Evolutionary conservation across 2,888 invertebrate species (phyloP), one percentile per base, ranked within the genome.

Genomic region (Argyresthia albistria): DNA sequence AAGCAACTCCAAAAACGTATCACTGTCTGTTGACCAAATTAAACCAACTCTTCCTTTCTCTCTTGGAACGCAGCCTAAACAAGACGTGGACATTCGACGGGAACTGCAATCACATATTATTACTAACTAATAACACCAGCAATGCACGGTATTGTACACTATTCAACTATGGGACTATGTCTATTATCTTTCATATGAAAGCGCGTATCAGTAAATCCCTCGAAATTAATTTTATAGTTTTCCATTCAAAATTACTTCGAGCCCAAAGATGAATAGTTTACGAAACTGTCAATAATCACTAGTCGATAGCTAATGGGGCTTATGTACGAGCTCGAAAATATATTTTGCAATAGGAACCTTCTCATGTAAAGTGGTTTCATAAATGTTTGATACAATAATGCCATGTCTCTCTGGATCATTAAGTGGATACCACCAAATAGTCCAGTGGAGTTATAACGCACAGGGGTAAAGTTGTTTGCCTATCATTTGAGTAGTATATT

Each of bases 21-120:
- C 8, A n/a, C 10, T 39, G 39, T 39, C n/a, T 39, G 39, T 39
- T 39, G 39, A 39, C 3, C 39, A 6, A 25, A 11, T 39, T 39
- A 39, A 39, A n/a, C 39, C n/a, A n/a, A 6, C 10, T 39, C 9
- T 56, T 54, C 51, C 58, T 62, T 62, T 60, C 56, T 55, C 61
- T 66, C 66, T 68, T 59, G 86, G 86, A 83, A 83, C 83, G 86
- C 86, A 87, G 86, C 86, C 80, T 87, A 87, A 83, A 61, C 76
- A 60, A 69, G 74, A 68, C 64, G 65, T 73, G 75, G 75, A 76
- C 71, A 63, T 60, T 67, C 55, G 59, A 43, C 12, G 15, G 43
- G 37, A 35, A 51, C 35, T 35, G 42, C 43, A 35, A 37, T 46
- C 43, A 43, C 39, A 46, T 39, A 46, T 15, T 51, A 51, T 50